These are phyloP conservation scores for Enteromius unitaeniatus DNA, from an alignment of 2,797 vertebrate species.

Conservation along the genomic window DNA sequence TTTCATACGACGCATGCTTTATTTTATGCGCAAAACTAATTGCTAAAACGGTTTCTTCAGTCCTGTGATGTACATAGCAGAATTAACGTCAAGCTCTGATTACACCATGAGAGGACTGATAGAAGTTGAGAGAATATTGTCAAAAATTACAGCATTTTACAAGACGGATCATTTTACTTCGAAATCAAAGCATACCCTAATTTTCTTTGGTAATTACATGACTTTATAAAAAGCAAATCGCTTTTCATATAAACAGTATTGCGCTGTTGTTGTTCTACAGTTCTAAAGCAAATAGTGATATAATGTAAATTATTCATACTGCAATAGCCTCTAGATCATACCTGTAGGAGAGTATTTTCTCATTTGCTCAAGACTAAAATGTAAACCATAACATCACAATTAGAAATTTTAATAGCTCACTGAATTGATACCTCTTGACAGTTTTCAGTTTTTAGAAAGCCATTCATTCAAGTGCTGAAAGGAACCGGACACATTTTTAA, in stretches of 20 bases:
- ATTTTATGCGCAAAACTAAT: slow-evolving; percentile 8
- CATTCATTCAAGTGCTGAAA: slow-evolving; percentile 7
- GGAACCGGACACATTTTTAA: slow-evolving; percentile 6
- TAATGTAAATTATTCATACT: slow-evolving; percentile 5
- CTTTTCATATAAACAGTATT: neutral
- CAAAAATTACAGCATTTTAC: neutral
- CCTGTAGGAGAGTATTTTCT: neutral
- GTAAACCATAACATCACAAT: neutral
- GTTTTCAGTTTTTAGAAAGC: neutral
- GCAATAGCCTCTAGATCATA: neutral
- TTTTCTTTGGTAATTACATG: neutral
- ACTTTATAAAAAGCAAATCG: neutral
- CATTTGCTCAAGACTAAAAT: neutral
- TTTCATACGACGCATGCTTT: slow-evolving; percentile 12
- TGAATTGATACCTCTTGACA: neutral
- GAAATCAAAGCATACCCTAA: neutral
- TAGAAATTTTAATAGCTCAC: neutral
- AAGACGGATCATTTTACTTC: neutral
- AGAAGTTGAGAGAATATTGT: neutral
- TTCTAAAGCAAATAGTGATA: neutral
- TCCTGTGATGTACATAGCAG: neutral
- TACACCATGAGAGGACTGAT: neutral
- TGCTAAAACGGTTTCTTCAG: neutral
- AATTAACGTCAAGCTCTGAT: neutral
- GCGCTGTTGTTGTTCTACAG: neutral